Evolutionary conservation across 2,888 invertebrate genomes (phyloP).

Genomic region (Tetropium fuscum): DNA sequence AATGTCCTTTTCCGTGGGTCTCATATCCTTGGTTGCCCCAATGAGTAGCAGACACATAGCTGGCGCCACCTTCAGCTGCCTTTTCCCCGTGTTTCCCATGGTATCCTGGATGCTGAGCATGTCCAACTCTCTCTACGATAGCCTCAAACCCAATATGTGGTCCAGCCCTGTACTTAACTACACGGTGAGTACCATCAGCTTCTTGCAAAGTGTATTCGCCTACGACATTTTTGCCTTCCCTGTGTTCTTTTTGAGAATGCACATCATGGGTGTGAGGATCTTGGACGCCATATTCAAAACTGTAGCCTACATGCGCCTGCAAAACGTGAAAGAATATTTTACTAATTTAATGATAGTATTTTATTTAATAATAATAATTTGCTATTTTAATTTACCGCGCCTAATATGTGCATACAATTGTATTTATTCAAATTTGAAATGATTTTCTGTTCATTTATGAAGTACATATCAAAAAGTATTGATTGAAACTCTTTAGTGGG

Average conservation of each 20-base stretch:
- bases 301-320: conserved; percentile 68
- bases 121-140: conserved; percentile 63
- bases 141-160: conserved; percentile 67
- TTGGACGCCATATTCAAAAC: conserved; percentile 69
- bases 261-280: conserved; percentile 70
- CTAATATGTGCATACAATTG: too few relatives aligned
- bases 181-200: conserved; percentile 69
- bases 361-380: too few relatives aligned
- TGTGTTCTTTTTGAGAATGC: conserved; percentile 68
- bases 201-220: conserved; percentile 70
- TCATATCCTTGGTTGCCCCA: conserved; percentile 46
- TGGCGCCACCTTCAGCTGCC: conserved; percentile 46
- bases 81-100: conserved; percentile 31
- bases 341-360: too few relatives aligned
- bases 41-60: conserved; percentile 50
- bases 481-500: too few relatives aligned
- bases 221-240: conserved; percentile 69
- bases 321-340: too few relatives aligned
- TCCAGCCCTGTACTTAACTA: conserved; percentile 70
- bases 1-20: neutral
- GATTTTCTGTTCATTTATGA: too few relatives aligned
- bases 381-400: too few relatives aligned
- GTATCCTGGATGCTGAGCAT: conserved; percentile 56
- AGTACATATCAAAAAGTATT: too few relatives aligned
- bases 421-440: too few relatives aligned